A percentile compares a stretch with the other conserved stretches of the same genome.
phyloP scores from a whole-genome alignment of 2,797 vertebrate species.

The Pangasius sanitwongsei region DNA sequence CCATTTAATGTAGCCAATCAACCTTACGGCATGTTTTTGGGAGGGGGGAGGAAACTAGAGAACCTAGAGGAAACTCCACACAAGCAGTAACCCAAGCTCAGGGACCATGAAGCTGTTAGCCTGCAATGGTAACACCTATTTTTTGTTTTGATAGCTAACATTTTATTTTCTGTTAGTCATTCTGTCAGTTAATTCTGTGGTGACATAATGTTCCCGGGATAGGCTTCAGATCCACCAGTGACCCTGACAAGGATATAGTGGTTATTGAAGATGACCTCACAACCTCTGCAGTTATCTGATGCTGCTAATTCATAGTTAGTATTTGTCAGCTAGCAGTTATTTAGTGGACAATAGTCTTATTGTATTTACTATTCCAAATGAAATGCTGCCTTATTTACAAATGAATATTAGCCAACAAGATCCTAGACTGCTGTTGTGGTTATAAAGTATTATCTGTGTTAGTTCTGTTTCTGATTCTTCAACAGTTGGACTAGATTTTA shows the following conservation, averaged over 20 bases:
- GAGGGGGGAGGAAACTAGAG: background rate
- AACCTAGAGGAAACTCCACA: background rate
- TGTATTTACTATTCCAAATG: background rate
- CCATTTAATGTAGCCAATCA: background rate
- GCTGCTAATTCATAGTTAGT: background rate
- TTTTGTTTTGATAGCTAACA: background rate
- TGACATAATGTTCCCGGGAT: too few species aligned
- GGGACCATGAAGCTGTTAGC: background rate
- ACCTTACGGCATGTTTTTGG: background rate
- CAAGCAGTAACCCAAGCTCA: background rate
- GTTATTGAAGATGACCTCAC: background rate
- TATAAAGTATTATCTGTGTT: background rate
- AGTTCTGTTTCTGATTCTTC: background rate
- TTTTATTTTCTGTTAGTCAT: background rate
- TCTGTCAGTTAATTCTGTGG: background rate
- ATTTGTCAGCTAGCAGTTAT: background rate
- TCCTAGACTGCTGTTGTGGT: background rate
- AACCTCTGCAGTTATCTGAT: background rate
- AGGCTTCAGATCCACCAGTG: background rate
- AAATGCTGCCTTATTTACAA: too few species aligned
- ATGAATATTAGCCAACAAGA: background rate
- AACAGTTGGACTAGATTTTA: background rate
- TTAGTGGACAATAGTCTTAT: background rate
- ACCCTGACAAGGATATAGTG: background rate
- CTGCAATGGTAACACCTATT: background rate